Percentiles rank a stretch among this genome's conserved stretches.
phyloP scores from a whole-genome alignment of 1,140 invertebrate genomes.

The Potamilus streckersoni region DNA sequence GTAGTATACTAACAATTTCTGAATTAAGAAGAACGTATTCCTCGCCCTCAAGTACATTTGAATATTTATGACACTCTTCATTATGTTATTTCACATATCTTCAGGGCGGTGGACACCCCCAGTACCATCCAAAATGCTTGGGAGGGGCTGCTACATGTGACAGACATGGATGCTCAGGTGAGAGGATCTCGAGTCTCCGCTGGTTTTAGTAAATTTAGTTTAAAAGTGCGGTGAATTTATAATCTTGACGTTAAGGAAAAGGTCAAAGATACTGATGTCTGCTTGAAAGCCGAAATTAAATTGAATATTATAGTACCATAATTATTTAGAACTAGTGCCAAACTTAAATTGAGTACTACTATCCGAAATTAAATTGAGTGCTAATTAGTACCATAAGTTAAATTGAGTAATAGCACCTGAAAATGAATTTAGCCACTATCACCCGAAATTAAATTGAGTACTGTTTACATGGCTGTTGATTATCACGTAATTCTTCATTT shows the following conservation, averaged over 20 bases:
- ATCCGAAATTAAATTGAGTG: neutral
- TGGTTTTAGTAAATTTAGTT: neutral
- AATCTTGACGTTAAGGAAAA: neutral
- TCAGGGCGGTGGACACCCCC: constrained; percentile 79
- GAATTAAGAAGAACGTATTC: neutral
- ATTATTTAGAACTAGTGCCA: neutral
- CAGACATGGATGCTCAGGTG: constrained; percentile 91
- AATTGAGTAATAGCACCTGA: neutral
- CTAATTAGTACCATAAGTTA: neutral
- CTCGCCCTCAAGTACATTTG: too few relatives aligned
- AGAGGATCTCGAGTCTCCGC: neutral
- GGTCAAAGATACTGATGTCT: neutral
- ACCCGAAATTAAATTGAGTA: neutral
- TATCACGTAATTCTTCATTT: too few relatives aligned
- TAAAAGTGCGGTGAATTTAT: neutral
- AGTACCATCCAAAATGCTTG: constrained; percentile 89
- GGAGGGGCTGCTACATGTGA: constrained; percentile 91
- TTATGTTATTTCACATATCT: constrained; percentile 24
- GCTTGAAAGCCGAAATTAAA: neutral
- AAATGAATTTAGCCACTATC: neutral
- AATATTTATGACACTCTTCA: too few relatives aligned
- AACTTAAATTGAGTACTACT: neutral
- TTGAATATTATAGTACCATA: neutral
- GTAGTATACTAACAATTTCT: neutral
- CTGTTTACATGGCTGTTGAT: neutral